Evolutionary conservation across 1,140 invertebrate genomes (phyloP), one percentile per base, ranked within the genome.

Genomic region (Lepeophtheirus salmonis): DNA sequence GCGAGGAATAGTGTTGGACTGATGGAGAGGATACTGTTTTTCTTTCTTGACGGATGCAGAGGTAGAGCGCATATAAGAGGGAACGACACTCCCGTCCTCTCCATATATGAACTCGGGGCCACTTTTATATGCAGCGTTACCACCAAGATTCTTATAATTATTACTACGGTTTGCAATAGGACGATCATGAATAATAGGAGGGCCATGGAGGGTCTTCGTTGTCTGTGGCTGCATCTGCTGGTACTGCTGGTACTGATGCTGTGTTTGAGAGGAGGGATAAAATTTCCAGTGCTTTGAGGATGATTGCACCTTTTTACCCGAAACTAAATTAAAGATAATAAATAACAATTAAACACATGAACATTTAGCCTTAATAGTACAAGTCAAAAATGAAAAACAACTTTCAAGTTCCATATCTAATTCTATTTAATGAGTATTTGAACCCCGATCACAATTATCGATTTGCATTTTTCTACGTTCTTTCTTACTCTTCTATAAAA

Each of bases 51-150:
- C 13, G 1, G 41, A 52, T 17, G 57, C 57, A 13, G 57, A 60
- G 26, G 57, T 60, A 1, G 59, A 61, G 13, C 50, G 16, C 59
- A 61, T 61, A 16, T 61, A 61, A 1, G 48, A 56, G 13, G 59
- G 59, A 13, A 61, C 53, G n/a, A n/a, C n/a, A n/a, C n/a, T n/a
- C n/a, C n/a, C n/a, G n/a, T n/a, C n/a, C 3, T 52, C 50, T 17
- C 16, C 50, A 10, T 21, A n/a, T 4, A n/a, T 3, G 50, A 20
- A 20, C 16, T 52, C 50, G 55, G 55, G 26, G 23, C 4, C 52
- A 18, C 52, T 16, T 41, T n/a, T 10, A n/a, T n/a, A n/a, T n/a
- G n/a, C n/a, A n/a, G n/a, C n/a, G n/a, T n/a, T n/a, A n/a, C n/a
- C n/a, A n/a, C 30, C 30, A 41, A 41, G 30, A 41, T 41, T 41